Percentiles rank a stretch among this genome's conserved stretches.
These are phyloP conservation scores for Danaus chrysippus DNA, from an alignment of 2,888 invertebrate genomes.

Conservation along the genomic window DNA sequence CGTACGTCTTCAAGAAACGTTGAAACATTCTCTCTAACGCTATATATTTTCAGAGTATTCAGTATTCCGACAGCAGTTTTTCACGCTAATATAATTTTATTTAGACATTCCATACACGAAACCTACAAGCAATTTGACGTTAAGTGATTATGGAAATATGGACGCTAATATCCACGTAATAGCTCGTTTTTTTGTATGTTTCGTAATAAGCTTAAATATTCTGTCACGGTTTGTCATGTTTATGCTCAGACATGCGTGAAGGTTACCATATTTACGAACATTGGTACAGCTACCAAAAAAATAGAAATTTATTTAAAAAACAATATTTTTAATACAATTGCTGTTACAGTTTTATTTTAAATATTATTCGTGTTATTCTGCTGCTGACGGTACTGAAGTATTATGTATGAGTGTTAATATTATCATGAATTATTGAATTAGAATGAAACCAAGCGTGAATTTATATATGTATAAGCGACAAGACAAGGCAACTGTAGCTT, in stretches of 20 bases:
- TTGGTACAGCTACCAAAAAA: slow-evolving; percentile 2
- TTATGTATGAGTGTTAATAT: too few species aligned
- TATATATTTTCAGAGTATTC: too few species aligned
- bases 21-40: too few species aligned
- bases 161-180: background rate
- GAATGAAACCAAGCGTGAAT: too few species aligned
- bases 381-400: too few species aligned
- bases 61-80: background rate
- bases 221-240: slow-evolving; percentile 18
- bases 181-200: background rate
- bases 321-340: too few species aligned
- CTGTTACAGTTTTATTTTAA: too few species aligned
- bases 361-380: too few species aligned
- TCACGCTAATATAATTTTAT: background rate
- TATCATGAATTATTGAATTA: too few species aligned
- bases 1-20: too few species aligned
- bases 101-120: background rate
- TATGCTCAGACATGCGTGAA: slow-evolving; percentile 18
- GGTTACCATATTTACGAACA: slow-evolving; percentile 17
- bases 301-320: background rate
- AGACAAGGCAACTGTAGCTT: too few species aligned
- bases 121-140: background rate
- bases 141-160: slow-evolving; percentile 5
- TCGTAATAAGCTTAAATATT: slow-evolving; percentile 10
- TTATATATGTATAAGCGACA: too few species aligned